These are phyloP conservation scores for Apteryx mantelli DNA, from an alignment of 2,113 vertebrate species.

Conservation along the genomic window DNA sequence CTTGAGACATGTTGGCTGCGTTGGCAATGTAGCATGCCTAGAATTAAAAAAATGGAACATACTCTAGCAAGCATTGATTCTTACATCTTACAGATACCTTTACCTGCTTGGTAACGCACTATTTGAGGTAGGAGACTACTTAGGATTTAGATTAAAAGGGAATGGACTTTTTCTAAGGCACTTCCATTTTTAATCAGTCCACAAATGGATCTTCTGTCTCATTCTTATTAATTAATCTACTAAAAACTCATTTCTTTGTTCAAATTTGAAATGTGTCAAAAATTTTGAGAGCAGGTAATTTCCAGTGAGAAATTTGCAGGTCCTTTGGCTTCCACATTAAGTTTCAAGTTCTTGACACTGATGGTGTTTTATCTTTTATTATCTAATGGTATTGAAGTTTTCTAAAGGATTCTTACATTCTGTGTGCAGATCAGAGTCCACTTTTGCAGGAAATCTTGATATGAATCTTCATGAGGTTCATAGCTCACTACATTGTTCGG, in stretches of 20 bases:
- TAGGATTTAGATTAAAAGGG: neutral
- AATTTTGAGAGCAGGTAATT: neutral
- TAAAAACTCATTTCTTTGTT: neutral
- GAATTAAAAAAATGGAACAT: neutral
- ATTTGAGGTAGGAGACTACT: neutral
- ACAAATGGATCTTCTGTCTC: neutral
- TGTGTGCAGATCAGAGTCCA: neutral
- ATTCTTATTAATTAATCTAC: neutral
- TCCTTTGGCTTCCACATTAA: neutral
- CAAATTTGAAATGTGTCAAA: neutral
- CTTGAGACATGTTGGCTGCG: neutral
- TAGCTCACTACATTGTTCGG: neutral
- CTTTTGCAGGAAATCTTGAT: neutral
- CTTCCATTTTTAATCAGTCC: neutral
- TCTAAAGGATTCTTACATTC: neutral
- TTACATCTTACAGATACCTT: neutral
- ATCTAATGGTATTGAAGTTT: neutral
- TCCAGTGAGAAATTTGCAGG: neutral
- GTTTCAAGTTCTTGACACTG: neutral
- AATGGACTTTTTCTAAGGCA: neutral
- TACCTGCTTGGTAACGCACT: neutral
- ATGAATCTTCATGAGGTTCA: neutral
- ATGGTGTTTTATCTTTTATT: neutral
- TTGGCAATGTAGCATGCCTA: neutral
- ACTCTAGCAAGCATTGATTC: neutral